These are phyloP conservation scores for Holacanthella duospinosa DNA, from an alignment of 2,888 invertebrate genomes.

Conservation along the genomic window DNA sequence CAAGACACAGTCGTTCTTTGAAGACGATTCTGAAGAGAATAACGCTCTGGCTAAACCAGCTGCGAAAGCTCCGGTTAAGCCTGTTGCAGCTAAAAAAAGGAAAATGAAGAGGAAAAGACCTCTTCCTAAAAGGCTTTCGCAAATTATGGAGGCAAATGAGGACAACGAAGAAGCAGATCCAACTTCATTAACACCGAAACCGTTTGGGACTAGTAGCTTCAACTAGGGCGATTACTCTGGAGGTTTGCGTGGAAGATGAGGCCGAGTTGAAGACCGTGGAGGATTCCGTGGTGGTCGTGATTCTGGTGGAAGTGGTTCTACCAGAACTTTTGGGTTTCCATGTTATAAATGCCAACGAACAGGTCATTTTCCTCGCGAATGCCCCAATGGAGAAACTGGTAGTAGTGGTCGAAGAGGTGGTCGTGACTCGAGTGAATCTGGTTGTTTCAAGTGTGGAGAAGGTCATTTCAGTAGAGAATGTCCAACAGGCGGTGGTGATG, in stretches of 20 bases:
- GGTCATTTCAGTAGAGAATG: not conserved
- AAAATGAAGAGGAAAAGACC: conserved; percentile 34
- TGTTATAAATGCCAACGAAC: not conserved
- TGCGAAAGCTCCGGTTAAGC: conserved; percentile 10
- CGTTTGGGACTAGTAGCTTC: not conserved
- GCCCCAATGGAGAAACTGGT: conserved; percentile 42
- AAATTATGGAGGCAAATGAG: conserved; percentile 21
- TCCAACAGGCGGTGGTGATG: conserved; percentile 27
- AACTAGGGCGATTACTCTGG: conserved; percentile 12
- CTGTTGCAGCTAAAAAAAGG: conserved; percentile 19
- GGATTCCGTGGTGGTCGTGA: conserved; percentile 37
- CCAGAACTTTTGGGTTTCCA: conserved; percentile 38
- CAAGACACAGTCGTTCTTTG: conserved; percentile 9
- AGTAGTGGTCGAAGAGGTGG: conserved; percentile 38
- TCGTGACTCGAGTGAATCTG: conserved; percentile 12
- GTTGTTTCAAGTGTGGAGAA: conserved; percentile 19
- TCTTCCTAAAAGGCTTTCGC: conserved; percentile 19
- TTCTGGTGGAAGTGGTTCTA: conserved; percentile 41
- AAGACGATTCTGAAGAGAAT: conserved; percentile 15
- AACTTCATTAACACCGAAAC: not conserved
- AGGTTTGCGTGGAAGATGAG: conserved; percentile 15
- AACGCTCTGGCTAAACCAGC: conserved; percentile 11
- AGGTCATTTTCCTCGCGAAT: not conserved
- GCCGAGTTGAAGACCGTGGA: conserved; percentile 25
- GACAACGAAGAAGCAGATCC: conserved; percentile 27